Base-by-base conservation (phyloP, 2,888 invertebrate genomes). In the Priocnemis perturbator region DNA sequence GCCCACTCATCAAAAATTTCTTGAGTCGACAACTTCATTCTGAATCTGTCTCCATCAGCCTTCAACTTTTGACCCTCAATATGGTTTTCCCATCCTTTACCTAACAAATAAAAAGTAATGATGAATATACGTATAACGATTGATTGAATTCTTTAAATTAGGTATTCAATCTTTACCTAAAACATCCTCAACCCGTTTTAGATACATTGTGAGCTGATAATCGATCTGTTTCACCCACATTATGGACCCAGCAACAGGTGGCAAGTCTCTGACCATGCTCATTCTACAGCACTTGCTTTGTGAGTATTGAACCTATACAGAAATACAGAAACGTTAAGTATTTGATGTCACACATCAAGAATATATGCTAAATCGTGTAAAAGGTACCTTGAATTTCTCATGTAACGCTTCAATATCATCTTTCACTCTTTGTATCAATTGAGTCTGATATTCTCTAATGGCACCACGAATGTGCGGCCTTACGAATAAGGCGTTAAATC, bases 221-320 rank as follows among this genome's bases (percentile, higher is more conserved):
- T 99, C 99, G 84, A 99, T 99, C 91, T 99, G 96, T 85, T 97
- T 96, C 3, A 98, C 98, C 99, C 99, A 99, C 82, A 99, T 97
- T 81, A 99, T 99, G 64, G 97, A 98, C 0, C 99, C 99, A 30
- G 99, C 96, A 19, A 99, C 97, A 0, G 98, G 98, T 3, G 99
- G 99, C 81, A 99, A 91, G 90, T 99, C 99, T 67, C 98, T 93
- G 14, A 96, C 96, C 73, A 95, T 93, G 60, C 98, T 98, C 89
- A 98, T 94, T 26, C 95, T 93, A 77, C 96, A 97, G 81, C 97
- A 96, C 89, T 98, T 97, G 85, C 97, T 98, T 90, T 96, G 95
- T 0, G 96, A 95, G 90, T 98, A 99, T 91, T 98, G 98, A 53
- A 98, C 96, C 94, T 95, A 81, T 7, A 81, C 72, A 76, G 73